Conservation (phyloP, 2,113 vertebrate species). For the Thryonomys swinderianus region DNA sequence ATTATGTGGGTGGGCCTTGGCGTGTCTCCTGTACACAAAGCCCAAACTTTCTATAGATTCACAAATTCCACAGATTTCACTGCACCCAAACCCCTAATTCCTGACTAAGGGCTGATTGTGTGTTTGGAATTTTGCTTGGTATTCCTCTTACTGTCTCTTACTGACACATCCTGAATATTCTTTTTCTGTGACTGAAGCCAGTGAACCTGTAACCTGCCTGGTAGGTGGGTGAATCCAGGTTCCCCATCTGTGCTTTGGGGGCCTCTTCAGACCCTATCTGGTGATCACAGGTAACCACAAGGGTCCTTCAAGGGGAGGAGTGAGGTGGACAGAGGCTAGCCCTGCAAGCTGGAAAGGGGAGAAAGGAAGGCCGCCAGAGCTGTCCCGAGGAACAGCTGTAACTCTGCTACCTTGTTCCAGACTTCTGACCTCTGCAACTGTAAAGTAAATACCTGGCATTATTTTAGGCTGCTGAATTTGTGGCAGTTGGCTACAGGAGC, state of each 20-base stretch:
- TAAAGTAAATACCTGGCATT: slow-evolving; percentile 2
- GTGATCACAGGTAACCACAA: not conserved
- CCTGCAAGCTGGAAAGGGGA: not conserved
- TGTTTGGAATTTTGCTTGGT: not conserved
- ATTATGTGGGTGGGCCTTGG: not conserved
- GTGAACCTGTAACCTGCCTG: not conserved
- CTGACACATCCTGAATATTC: not conserved
- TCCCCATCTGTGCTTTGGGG: not conserved
- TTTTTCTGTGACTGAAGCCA: not conserved
- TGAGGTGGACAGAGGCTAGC: not conserved
- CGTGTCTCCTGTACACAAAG: not conserved
- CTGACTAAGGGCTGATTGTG: not conserved
- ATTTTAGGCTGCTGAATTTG: slow-evolving; percentile 14
- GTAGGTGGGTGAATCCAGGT: not conserved
- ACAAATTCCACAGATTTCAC: not conserved
- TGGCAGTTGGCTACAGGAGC: not conserved
- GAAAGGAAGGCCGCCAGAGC: fast-evolving
- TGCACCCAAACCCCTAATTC: not conserved
- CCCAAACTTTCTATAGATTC: not conserved
- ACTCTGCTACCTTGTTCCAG: not conserved
- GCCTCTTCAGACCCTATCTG: not conserved
- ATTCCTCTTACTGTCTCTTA: not conserved
- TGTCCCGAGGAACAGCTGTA: not conserved
- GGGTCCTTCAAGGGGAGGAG: not conserved
- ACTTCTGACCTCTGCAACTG: not conserved